Percentiles rank a stretch among this genome's conserved stretches.
Evolutionary conservation across 2,888 invertebrate genomes (phyloP).

Genomic region (Agrotis clavis): DNA sequence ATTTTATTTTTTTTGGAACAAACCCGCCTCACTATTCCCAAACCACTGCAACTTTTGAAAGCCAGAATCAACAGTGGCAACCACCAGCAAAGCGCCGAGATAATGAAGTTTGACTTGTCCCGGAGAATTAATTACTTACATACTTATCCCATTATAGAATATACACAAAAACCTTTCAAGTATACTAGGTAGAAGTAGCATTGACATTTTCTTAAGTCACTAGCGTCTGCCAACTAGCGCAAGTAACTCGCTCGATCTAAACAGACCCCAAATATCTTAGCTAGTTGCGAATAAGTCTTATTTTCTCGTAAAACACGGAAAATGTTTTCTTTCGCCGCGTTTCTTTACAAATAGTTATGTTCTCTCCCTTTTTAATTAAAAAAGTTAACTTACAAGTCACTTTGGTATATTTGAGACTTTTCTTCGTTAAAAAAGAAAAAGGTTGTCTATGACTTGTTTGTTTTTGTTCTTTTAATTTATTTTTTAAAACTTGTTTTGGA

Average conservation of each 20-base stretch:
- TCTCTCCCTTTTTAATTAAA: slow-evolving; percentile 80
- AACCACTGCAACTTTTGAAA: no score
- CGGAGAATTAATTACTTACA: no score
- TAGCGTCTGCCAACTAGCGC: slow-evolving; percentile 16
- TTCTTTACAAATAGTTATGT: slow-evolving; percentile 58
- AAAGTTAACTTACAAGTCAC: slow-evolving; percentile 81
- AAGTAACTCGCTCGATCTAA: slow-evolving; percentile 58
- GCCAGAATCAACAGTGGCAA: no score
- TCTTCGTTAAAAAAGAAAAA: slow-evolving; percentile 3
- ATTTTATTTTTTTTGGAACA: no score
- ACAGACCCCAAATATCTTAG: slow-evolving; percentile 68
- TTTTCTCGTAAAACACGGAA: slow-evolving; percentile 70
- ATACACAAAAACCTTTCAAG: no score
- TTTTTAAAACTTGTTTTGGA: neutral
- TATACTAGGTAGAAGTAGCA: no score
- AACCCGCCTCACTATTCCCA: no score
- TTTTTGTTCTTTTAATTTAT: neutral
- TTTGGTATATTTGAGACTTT: slow-evolving; percentile 66
- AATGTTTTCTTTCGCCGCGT: slow-evolving; percentile 61
- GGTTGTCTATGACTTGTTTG: neutral
- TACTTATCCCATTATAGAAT: no score
- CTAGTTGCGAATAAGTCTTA: slow-evolving; percentile 73
- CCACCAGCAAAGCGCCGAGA: no score
- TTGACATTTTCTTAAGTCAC: neutral
- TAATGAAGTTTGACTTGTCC: no score